Conservation (phyloP, 2,113 vertebrate species). For the Megaleporinus macrocephalus region DNA sequence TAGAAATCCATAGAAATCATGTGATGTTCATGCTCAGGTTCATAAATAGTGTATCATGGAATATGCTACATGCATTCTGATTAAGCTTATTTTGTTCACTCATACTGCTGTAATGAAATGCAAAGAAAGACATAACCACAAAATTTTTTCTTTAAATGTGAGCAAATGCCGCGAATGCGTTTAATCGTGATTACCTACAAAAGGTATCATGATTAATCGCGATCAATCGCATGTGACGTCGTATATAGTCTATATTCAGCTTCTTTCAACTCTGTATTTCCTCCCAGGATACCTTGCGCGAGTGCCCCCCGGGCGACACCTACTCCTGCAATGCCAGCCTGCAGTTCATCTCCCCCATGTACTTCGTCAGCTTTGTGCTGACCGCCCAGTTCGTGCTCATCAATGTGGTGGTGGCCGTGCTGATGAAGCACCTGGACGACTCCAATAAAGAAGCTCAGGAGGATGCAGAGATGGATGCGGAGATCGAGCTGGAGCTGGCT, state of each 20-base stretch:
- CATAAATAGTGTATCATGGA: no score
- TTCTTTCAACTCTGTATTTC: background rate
- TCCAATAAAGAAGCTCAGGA: conserved; percentile 98
- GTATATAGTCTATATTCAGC: background rate
- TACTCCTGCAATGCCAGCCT: conserved; percentile 90
- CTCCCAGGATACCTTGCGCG: conserved; percentile 90
- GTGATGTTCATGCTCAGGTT: no score
- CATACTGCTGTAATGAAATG: no score
- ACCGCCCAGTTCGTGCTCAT: conserved; percentile 99
- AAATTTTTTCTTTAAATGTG: no score
- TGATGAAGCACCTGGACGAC: conserved; percentile 98
- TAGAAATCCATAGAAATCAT: no score
- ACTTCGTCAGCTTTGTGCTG: conserved; percentile 98
- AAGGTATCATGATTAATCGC: no score
- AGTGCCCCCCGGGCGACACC: conserved; percentile 87
- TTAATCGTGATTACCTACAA: no score
- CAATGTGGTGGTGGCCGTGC: conserved; percentile 97
- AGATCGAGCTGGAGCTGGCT: conserved; percentile 93
- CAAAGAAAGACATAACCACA: no score
- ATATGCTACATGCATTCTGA: no score
- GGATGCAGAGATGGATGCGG: conserved; percentile 96
- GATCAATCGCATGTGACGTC: no score
- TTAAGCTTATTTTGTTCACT: no score
- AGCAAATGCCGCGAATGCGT: no score
- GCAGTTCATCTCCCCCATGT: conserved; percentile 91